Percentiles rank a stretch among this genome's conserved stretches.
Conservation (phyloP, 2,888 invertebrate species). For the Volucella inanis region DNA sequence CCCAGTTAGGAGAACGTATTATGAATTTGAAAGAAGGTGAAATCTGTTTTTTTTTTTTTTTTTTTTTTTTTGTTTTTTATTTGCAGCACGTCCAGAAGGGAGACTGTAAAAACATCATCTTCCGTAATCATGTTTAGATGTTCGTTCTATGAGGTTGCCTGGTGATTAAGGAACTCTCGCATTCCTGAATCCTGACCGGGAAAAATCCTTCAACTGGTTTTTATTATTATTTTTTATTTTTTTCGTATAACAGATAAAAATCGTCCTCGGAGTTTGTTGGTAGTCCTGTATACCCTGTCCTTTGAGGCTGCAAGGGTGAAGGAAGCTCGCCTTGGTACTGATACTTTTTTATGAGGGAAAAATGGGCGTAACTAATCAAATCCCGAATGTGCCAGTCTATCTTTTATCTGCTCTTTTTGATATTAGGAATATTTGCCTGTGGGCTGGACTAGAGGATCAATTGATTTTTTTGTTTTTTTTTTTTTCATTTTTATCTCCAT, state of each 20-base stretch:
- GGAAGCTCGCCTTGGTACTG: not conserved
- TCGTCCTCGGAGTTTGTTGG: constrained; percentile 23
- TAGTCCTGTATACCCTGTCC: not conserved
- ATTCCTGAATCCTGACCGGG: constrained; percentile 46
- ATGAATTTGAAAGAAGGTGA: constrained; percentile 22
- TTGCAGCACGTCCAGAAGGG: constrained; percentile 56
- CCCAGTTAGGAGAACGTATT: constrained; percentile 21
- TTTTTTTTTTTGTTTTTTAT: not conserved
- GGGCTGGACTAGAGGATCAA: constrained; percentile 75
- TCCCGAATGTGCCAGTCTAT: constrained; percentile 39
- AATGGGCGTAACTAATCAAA: constrained; percentile 72
- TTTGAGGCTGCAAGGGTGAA: constrained; percentile 38
- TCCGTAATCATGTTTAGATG: constrained; percentile 83
- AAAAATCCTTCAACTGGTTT: constrained; percentile 72
- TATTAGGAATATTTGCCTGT: constrained; percentile 56
- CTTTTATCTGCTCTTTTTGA: constrained; percentile 22
- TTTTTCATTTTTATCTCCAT: constrained; percentile 62
- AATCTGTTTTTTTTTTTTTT: not conserved
- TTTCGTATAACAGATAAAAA: too few relatives aligned
- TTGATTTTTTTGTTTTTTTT: constrained; percentile 67
- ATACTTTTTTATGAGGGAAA: constrained; percentile 53
- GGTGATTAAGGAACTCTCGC: constrained; percentile 61
- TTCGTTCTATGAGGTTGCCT: constrained; percentile 61
- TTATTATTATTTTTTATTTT: not conserved
- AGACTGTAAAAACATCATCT: constrained; percentile 82